Conservation (phyloP, 2,113 vertebrate species). For the Cavia porcellus region DNA sequence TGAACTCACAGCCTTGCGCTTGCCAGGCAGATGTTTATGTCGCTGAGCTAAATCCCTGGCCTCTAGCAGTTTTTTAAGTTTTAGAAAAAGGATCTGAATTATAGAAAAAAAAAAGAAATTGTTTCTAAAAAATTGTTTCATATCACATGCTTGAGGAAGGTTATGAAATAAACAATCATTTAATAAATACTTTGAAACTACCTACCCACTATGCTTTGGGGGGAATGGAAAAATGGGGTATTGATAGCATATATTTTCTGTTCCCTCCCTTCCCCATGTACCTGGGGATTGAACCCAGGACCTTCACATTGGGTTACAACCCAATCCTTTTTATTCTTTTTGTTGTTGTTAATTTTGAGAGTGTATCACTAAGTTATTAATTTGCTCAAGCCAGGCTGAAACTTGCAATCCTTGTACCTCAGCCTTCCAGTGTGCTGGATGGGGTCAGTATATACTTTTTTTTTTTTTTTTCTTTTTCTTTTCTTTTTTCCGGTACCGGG, state of each 20-base stretch:
- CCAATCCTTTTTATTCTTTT: neutral
- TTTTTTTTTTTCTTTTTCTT: too few relatives aligned
- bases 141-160: neutral
- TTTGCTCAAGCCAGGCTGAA: neutral
- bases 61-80: neutral
- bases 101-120: slow-evolving; percentile 40
- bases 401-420: neutral
- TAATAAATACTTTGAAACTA: slow-evolving; percentile 59
- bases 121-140: neutral
- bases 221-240: neutral
- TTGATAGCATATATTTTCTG: neutral
- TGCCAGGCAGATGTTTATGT: too few relatives aligned
- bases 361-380: neutral
- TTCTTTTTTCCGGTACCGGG: too few relatives aligned
- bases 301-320: neutral
- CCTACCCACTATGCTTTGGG: neutral
- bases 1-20: too few relatives aligned
- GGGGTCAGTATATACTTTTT: neutral
- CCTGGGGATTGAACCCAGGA: neutral
- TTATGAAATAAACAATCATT: slow-evolving; percentile 30
- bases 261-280: neutral
- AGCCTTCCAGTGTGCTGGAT: neutral
- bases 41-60: too few relatives aligned
- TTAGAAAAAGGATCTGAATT: slow-evolving; percentile 49
- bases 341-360: neutral